Conservation (phyloP, 2,888 invertebrate species). For the Leucophora obtusa region DNA sequence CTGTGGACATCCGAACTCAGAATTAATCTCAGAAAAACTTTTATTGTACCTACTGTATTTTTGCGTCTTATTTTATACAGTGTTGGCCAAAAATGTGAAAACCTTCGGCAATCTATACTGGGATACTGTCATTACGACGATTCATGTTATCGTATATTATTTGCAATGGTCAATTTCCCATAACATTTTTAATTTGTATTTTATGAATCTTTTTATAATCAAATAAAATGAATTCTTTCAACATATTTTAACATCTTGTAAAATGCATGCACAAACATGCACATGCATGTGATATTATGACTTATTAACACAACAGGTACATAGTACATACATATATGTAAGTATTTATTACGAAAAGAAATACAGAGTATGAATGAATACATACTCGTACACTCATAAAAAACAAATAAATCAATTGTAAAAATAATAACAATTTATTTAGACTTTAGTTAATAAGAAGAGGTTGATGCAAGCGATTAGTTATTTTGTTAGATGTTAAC, state of each 20-base stretch:
- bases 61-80: too few species aligned
- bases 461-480: too few species aligned
- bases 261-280: constrained; percentile 8
- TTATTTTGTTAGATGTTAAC: too few species aligned
- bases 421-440: too few species aligned
- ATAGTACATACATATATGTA: neutral
- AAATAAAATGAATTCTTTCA: constrained; percentile 41
- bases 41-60: too few species aligned
- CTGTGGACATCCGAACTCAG: too few species aligned
- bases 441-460: too few species aligned
- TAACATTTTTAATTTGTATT: constrained; percentile 28
- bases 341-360: constrained; percentile 23
- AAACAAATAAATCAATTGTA: too few species aligned
- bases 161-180: constrained; percentile 25
- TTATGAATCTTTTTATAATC: constrained; percentile 37
- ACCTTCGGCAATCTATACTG: too few species aligned
- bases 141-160: neutral
- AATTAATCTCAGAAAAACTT: too few species aligned
- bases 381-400: too few species aligned
- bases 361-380: neutral
- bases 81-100: too few species aligned
- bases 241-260: constrained; percentile 37
- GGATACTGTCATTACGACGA: neutral
- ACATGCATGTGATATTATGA: constrained; percentile 27
- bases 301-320: constrained; percentile 44